Conservation (phyloP, 2,113 vertebrate species). For the Apodemus sylvaticus region DNA sequence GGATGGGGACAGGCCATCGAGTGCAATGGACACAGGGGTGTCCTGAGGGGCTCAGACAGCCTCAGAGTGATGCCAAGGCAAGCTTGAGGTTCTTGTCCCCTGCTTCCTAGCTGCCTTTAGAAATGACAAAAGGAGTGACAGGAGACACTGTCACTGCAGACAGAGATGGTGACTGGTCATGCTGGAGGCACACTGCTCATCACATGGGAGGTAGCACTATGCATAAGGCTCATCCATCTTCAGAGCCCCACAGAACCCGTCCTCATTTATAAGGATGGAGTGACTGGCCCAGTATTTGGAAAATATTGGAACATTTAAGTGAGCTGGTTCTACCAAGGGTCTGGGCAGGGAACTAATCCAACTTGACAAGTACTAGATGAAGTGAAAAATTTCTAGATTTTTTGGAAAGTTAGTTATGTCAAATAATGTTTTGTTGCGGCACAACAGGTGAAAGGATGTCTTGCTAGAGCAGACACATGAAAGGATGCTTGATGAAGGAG, state of each 20-base stretch:
- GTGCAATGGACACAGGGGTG: neutral
- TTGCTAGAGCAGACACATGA: too few relatives aligned
- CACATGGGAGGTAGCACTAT: rapidly evolving
- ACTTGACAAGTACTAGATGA: neutral
- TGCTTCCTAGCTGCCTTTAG: neutral
- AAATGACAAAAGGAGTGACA: neutral
- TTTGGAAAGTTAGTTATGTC: too few relatives aligned
- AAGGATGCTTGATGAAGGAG: too few relatives aligned
- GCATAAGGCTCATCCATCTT: neutral
- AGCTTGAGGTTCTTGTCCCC: neutral
- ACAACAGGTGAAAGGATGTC: too few relatives aligned
- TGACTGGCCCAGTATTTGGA: neutral
- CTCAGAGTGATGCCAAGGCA: neutral
- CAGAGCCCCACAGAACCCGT: neutral
- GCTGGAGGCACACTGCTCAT: neutral
- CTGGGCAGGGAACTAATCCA: neutral
- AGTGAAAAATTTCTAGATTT: too few relatives aligned
- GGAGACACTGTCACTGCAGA: neutral
- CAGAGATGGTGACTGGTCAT: rapidly evolving
- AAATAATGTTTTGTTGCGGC: too few relatives aligned
- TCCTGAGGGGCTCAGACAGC: neutral
- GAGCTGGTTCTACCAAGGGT: neutral
- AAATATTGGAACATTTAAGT: neutral
- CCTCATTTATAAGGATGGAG: neutral
- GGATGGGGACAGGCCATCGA: neutral